Evolutionary conservation across 2,113 vertebrate genomes (phyloP).

Genomic region (Phoxinus phoxinus): DNA sequence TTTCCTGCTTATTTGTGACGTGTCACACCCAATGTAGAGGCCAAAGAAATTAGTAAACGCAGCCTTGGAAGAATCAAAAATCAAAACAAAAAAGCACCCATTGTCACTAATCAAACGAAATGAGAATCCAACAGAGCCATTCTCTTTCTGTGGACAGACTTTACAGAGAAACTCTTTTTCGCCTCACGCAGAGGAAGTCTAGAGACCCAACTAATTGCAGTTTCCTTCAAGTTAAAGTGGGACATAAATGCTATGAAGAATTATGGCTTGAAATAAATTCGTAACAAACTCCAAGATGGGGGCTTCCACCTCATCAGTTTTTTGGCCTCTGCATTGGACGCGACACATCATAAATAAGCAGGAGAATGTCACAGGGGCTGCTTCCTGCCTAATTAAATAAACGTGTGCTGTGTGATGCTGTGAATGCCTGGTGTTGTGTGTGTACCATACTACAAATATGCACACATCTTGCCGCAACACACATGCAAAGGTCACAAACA

Average conservation of each 20-base stretch:
- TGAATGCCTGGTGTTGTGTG: slow-evolving; percentile 63
- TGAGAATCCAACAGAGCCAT: slow-evolving; percentile 4
- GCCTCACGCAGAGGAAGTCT: slow-evolving; percentile 56
- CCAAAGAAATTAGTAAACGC: slow-evolving; percentile 47
- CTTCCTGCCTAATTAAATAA: slow-evolving; percentile 78
- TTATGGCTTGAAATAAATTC: slow-evolving; percentile 61
- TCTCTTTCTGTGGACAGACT: slow-evolving; percentile 23
- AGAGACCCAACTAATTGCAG: slow-evolving; percentile 68
- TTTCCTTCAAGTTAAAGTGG: slow-evolving; percentile 47
- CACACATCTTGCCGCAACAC: slow-evolving; percentile 49
- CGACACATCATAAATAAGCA: slow-evolving; percentile 76
- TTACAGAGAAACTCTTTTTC: slow-evolving; percentile 43
- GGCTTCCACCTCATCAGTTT: slow-evolving; percentile 60
- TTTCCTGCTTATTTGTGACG: slow-evolving; percentile 73
- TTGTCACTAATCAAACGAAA: slow-evolving; percentile 4
- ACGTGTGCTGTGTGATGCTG: slow-evolving; percentile 61
- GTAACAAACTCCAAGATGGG: slow-evolving; percentile 54
- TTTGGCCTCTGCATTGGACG: slow-evolving; percentile 62
- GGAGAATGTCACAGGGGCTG: slow-evolving; percentile 66
- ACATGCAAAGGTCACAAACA: slow-evolving; percentile 31
- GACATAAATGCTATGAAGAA: slow-evolving; percentile 61
- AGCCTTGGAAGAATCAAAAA: background rate
- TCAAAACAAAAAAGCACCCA: background rate
- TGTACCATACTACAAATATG: slow-evolving; percentile 59
- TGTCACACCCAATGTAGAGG: slow-evolving; percentile 63